Conservation (phyloP, 2,797 vertebrate genomes). For the Myotis findleyi region DNA sequence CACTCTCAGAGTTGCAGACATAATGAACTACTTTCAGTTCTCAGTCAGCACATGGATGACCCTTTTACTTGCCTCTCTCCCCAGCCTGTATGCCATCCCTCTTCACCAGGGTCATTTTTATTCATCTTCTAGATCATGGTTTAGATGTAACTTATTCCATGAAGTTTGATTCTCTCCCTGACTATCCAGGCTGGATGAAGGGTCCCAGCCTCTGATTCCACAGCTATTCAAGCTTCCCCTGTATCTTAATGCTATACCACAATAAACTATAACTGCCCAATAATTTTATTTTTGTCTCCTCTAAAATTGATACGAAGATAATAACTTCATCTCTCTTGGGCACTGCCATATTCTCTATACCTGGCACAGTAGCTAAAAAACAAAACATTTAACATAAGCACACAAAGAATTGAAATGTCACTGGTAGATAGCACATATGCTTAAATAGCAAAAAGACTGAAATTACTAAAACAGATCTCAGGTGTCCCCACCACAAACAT, state of each 20-base stretch:
- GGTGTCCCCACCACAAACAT: background rate
- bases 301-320: background rate
- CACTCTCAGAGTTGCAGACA: background rate
- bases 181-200: background rate
- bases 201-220: background rate
- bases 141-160: constrained; percentile 20
- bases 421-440: background rate
- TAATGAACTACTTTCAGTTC: constrained; percentile 23
- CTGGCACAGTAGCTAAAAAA: background rate
- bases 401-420: constrained; percentile 33
- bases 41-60: background rate
- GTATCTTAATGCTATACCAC: background rate
- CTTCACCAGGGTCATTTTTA: background rate
- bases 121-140: background rate
- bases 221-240: background rate
- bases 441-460: background rate
- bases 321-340: background rate
- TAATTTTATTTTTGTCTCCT: background rate
- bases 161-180: background rate
- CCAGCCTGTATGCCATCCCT: background rate
- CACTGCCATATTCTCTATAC: background rate
- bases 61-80: background rate
- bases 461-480: constrained; percentile 22
- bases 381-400: background rate
- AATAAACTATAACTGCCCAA: background rate